A percentile compares a stretch with the other conserved stretches of the same genome.
Conservation (phyloP, 2,888 invertebrate species). For the Resseliella maxima region DNA sequence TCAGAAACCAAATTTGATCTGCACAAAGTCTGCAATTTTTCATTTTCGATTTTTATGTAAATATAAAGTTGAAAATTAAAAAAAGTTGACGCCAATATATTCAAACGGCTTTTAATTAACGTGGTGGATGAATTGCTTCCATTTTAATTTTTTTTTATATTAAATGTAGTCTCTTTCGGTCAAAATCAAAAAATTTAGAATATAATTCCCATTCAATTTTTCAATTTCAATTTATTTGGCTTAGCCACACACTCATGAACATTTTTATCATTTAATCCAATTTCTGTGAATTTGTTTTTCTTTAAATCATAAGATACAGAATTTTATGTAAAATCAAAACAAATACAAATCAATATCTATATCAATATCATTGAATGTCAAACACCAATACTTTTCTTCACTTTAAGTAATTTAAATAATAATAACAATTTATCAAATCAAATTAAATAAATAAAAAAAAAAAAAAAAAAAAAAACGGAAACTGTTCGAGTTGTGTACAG, state of each 20-base stretch:
- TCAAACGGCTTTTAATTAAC: neutral
- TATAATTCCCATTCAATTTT: neutral
- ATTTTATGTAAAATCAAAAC: neutral
- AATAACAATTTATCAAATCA: neutral
- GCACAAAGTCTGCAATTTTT: neutral
- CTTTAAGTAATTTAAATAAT: neutral
- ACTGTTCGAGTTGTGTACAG: slow-evolving; percentile 12
- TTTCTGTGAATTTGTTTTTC: neutral
- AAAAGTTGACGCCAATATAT: neutral
- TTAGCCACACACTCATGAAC: neutral
- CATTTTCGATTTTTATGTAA: neutral
- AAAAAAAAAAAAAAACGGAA: too few relatives aligned
- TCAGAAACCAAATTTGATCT: neutral
- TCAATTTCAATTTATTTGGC: neutral
- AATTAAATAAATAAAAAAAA: neutral
- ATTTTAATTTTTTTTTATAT: neutral
- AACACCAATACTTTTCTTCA: slow-evolving; percentile 2
- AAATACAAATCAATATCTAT: neutral
- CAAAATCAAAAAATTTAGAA: neutral
- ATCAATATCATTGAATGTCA: slow-evolving; percentile 5
- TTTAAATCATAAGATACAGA: neutral
- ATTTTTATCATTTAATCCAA: neutral
- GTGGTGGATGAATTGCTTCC: neutral
- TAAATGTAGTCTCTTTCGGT: neutral
- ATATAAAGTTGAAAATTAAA: neutral